Base-by-base conservation (phyloP, 2,888 invertebrate genomes). In the Cephus nigrinus region DNA sequence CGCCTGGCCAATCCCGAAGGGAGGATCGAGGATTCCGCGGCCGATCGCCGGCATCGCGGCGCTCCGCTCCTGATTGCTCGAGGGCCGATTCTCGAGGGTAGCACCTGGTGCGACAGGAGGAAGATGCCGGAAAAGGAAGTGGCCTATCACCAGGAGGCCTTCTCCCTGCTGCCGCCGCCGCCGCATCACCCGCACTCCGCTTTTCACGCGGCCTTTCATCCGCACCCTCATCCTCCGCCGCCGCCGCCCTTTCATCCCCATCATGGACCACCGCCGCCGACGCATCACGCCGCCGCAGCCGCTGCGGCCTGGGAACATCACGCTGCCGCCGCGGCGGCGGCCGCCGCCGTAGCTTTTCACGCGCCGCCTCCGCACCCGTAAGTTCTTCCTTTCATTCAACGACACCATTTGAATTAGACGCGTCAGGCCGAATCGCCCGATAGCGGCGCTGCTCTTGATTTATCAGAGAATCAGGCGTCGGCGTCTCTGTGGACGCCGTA, bases 71-170 rank as follows among this genome's bases (percentile, higher is more conserved):
- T 78, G 69, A 77, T 75, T 78, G 33, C 69, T 74, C 40, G 15
- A 15, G 40, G 15, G 5, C 2, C 15, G 40, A 40, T 5, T 40
- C 40, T 40, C 40, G 40, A 73, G 74, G 74, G 74, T 34, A 34
- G 35, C 74, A 5, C 5, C 40, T 40, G 15, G 40, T 15, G 15
- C 74, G 74, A 73, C 74, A 34, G 35, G 74, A 33, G n/a, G 69
- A 93, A 93, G 85, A 91, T 94, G 89, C 94, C 94, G 80, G 94
- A 94, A 36, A 94, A 94, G 84, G 92, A 94, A 69, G 94, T 94
- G 80, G 93, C 93, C 69, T 94, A 94, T 81, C 94, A 94, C 84
- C 94, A 89, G 84, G 91, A 90, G 81, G 92, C 93, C 11, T 92
- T 92, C 76, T 92, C 92, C 15, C 89, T 92, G 69, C 82, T 93